Evolutionary conservation across 2,888 invertebrate species (phyloP).

Genomic region (Conomelus anceps): DNA sequence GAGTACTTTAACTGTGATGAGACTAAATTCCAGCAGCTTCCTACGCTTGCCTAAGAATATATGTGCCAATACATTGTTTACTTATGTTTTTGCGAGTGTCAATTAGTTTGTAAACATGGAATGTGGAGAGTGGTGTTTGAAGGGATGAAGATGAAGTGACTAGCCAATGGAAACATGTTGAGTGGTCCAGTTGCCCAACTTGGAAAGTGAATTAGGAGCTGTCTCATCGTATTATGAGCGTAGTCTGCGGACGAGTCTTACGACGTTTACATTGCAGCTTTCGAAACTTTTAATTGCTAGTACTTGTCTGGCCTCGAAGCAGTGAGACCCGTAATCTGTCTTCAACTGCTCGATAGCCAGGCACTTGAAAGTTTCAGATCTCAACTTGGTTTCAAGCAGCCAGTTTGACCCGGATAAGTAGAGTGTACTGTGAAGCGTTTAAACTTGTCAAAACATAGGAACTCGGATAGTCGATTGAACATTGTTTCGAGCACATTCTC

Average conservation of each 20-base stretch:
- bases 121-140: neutral
- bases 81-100: neutral
- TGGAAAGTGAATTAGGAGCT: neutral
- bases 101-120: neutral
- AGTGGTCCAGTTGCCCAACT: neutral
- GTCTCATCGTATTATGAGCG: neutral
- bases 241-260: neutral
- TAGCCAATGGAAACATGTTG: too few relatives aligned
- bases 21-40: too few relatives aligned
- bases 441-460: neutral
- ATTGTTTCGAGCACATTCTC: neutral
- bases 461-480: neutral
- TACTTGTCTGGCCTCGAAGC: neutral
- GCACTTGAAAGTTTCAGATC: neutral
- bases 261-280: neutral
- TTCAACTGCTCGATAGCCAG: neutral
- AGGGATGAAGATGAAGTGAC: neutral
- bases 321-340: neutral
- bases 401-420: neutral
- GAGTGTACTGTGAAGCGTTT: neutral
- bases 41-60: too few relatives aligned
- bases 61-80: too few relatives aligned
- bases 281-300: neutral
- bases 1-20: too few relatives aligned
- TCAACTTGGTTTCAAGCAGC: neutral